Conservation (phyloP, 2,888 invertebrate species). For the Dermolepida albohirtum region DNA sequence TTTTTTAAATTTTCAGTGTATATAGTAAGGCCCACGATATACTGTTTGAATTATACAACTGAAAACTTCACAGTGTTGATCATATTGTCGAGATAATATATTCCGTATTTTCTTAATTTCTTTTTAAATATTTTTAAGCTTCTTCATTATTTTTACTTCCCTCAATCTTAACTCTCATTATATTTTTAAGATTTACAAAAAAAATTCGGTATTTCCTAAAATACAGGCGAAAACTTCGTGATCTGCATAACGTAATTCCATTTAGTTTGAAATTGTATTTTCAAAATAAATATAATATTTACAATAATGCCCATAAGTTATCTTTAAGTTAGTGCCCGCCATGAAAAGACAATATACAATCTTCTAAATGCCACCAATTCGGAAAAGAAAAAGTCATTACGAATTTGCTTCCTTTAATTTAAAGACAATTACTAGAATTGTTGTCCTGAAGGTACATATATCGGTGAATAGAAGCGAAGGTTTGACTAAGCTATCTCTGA, state of each 20-base stretch:
- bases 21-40: conserved; percentile 69
- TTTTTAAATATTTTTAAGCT: conserved; percentile 18
- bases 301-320: conserved; percentile 4
- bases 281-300: not conserved
- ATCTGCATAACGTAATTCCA: not conserved
- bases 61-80: conserved; percentile 66
- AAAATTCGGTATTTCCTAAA: conserved; percentile 23
- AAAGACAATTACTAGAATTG: too few relatives aligned
- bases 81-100: conserved; percentile 51
- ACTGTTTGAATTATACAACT: conserved; percentile 67
- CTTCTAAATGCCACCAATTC: not conserved
- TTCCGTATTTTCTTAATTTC: conserved; percentile 11
- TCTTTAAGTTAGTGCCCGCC: conserved; percentile 12
- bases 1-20: conserved; percentile 65
- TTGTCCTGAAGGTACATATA: too few relatives aligned
- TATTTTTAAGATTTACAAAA: conserved; percentile 26
- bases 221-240: conserved; percentile 5
- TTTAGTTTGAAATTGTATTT: not conserved
- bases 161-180: conserved; percentile 32
- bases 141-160: conserved; percentile 15
- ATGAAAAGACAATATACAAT: not conserved
- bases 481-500: conserved; percentile 1
- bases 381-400: too few relatives aligned
- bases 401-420: too few relatives aligned
- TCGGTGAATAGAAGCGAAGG: conserved; percentile 15